Percentiles rank a stretch among this genome's conserved stretches.
Conservation (phyloP, 2,888 invertebrate species). For the Synergus itoensis region DNA sequence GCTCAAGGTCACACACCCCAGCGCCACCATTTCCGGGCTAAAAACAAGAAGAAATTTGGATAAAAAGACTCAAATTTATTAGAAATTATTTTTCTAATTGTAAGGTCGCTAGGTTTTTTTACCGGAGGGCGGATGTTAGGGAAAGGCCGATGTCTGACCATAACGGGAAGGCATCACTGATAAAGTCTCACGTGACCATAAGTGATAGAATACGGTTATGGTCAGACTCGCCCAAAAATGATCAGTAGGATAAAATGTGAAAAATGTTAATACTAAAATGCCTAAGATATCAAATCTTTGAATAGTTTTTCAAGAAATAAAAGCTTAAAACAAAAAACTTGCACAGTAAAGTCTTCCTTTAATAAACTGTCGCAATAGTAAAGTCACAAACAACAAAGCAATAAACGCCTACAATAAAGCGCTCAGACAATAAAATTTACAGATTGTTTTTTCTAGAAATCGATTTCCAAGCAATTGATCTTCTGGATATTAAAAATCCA, state of each 20-base stretch:
- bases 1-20: conserved; percentile 87
- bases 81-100: background rate
- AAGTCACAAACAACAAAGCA: background rate
- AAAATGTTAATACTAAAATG: too few relatives aligned
- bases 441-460: background rate
- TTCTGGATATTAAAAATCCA: background rate
- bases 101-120: too few relatives aligned
- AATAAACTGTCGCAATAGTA: background rate
- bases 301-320: background rate
- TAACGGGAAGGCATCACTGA: background rate
- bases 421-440: background rate
- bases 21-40: conserved; percentile 82
- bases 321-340: background rate
- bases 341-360: background rate
- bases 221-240: background rate
- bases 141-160: background rate
- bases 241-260: too few relatives aligned
- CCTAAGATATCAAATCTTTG: background rate
- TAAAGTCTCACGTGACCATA: background rate
- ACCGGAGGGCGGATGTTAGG: too few relatives aligned
- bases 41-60: conserved; percentile 48
- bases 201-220: background rate
- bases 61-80: background rate
- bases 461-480: background rate
- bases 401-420: background rate